phyloP scores from a whole-genome alignment of 2,888 invertebrate species.

The Cordylochernes scorpioides region DNA sequence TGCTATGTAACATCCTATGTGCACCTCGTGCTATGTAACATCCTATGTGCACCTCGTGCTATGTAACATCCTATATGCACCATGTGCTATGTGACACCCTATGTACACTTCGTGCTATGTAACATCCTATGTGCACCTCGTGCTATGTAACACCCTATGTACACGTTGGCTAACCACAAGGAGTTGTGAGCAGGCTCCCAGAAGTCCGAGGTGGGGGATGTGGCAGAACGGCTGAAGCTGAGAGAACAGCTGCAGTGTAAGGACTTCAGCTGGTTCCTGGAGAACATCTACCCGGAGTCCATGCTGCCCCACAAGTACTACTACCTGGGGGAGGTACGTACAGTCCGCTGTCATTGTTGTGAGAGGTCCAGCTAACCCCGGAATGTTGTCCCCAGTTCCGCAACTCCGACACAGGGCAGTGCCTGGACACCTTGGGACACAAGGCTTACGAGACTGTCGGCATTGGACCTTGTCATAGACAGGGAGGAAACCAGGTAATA shows the following conservation, averaged over 20 bases:
- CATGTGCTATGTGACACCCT: too few relatives aligned
- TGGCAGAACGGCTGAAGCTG: slow-evolving; percentile 46
- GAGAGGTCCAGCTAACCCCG: background rate
- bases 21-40: too few relatives aligned
- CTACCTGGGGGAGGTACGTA: slow-evolving; percentile 49
- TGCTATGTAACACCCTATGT: too few relatives aligned
- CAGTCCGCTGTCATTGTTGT: background rate
- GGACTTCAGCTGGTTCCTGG: slow-evolving; percentile 89
- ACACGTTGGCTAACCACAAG: too few relatives aligned
- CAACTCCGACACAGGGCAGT: slow-evolving; percentile 58
- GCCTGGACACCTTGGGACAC: slow-evolving; percentile 78
- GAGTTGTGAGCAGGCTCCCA: slow-evolving; percentile 83
- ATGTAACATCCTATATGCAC: too few relatives aligned
- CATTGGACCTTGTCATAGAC: slow-evolving; percentile 76
- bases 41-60: too few relatives aligned
- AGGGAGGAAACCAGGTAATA: slow-evolving; percentile 69
- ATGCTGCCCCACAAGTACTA: slow-evolving; percentile 90
- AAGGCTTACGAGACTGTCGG: slow-evolving; percentile 29
- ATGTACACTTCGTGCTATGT: too few relatives aligned
- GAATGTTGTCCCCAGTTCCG: slow-evolving; percentile 31
- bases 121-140: too few relatives aligned
- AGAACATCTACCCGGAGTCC: slow-evolving; percentile 90
- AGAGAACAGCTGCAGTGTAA: slow-evolving; percentile 68
- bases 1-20: too few relatives aligned
- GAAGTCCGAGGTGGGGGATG: slow-evolving; percentile 79